Percentiles rank a stretch among this genome's conserved stretches.
phyloP scores from a whole-genome alignment of 2,888 invertebrate species.

The Cyaniris semiargus region DNA sequence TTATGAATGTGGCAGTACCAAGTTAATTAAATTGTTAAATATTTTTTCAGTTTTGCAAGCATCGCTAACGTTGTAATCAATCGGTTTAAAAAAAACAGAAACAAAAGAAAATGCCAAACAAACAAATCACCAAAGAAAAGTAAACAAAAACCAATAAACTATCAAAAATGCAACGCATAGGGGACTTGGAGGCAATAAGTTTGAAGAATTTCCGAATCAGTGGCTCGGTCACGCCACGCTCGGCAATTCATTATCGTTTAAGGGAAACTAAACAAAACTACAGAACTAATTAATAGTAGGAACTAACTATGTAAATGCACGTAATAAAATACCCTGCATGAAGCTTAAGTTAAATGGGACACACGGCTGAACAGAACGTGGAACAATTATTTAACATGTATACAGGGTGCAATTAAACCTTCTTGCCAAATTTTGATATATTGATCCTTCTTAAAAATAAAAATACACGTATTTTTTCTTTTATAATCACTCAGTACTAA shows the following conservation, averaged over 20 bases:
- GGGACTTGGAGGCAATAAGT: constrained; percentile 2
- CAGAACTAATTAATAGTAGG: constrained; percentile 59
- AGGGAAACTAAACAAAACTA: constrained; percentile 53
- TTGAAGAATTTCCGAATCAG: constrained; percentile 26
- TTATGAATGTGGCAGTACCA: not conserved
- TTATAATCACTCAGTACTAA: no score
- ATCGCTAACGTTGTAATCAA: not conserved
- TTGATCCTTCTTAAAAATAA: no score
- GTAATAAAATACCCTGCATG: constrained; percentile 55
- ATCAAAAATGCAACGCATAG: constrained; percentile 26
- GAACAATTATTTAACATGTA: not conserved
- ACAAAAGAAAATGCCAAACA: not conserved
- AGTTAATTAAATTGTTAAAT: not conserved
- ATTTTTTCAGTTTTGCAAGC: not conserved
- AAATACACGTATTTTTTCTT: no score
- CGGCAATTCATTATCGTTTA: constrained; percentile 36
- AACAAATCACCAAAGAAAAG: not conserved
- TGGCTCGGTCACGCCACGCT: constrained; percentile 20
- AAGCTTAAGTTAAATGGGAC: constrained; percentile 47
- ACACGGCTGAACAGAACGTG: constrained; percentile 40
- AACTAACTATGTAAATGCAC: constrained; percentile 55
- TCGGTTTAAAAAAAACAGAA: not conserved
- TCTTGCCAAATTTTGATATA: no score
- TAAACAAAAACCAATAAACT: constrained; percentile 12
- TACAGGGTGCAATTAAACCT: no score